Evolutionary conservation across 2,888 invertebrate species (phyloP).

Genomic region (Netelia fuscicornis): DNA sequence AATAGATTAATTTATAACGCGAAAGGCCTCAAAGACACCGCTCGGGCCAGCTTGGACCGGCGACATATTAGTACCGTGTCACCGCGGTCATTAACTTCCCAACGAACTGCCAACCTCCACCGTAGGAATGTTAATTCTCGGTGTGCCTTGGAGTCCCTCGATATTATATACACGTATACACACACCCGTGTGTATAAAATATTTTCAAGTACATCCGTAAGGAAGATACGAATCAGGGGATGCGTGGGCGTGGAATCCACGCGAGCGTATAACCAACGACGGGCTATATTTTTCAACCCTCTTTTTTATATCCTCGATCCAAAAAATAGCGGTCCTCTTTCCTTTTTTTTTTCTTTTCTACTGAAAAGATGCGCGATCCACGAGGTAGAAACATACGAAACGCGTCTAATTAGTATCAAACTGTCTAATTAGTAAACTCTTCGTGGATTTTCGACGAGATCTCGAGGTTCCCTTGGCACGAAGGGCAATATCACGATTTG

Average conservation of each 20-base stretch:
- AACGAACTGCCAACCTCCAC: constrained; percentile 73
- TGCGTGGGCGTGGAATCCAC: constrained; percentile 64
- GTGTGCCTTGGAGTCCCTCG: constrained; percentile 48
- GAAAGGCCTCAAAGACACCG: constrained; percentile 82
- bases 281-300: constrained; percentile 43
- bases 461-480: background rate
- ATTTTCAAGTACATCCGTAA: constrained; percentile 51
- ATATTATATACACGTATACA: constrained; percentile 38
- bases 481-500: constrained; percentile 7
- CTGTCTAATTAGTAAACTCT: constrained; percentile 60
- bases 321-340: constrained; percentile 37
- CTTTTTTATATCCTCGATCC: background rate
- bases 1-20: constrained; percentile 84
- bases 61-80: constrained; percentile 83
- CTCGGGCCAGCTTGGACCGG: constrained; percentile 73
- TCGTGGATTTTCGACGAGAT: background rate
- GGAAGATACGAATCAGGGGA: constrained; percentile 53
- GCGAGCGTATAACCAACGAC: constrained; percentile 30
- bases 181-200: constrained; percentile 7
- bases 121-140: constrained; percentile 79
- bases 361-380: background rate
- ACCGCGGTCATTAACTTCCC: constrained; percentile 79
- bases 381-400: constrained; percentile 21
- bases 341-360: constrained; percentile 36
- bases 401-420: constrained; percentile 61